Evolutionary conservation across 2,888 invertebrate species (phyloP).

Genomic region (Athalia circularis): DNA sequence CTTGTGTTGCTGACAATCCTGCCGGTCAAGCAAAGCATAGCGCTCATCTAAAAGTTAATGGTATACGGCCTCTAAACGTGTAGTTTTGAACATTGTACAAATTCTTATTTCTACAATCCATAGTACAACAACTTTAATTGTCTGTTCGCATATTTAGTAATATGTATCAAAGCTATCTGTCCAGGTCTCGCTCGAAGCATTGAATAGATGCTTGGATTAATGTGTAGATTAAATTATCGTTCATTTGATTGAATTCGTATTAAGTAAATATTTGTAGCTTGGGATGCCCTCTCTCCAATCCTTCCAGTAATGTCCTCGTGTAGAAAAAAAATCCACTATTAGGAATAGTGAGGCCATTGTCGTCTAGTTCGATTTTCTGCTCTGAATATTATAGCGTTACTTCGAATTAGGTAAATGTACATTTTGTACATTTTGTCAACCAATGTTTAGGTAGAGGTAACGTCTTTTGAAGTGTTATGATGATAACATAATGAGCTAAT

Average conservation of each 20-base stretch:
- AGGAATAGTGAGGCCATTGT: slow-evolving; percentile 10
- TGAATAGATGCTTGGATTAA: slow-evolving; percentile 44
- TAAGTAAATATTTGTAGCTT: slow-evolving; percentile 42
- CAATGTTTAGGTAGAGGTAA: slow-evolving; percentile 1
- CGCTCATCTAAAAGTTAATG: slow-evolving; percentile 84
- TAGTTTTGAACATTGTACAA: slow-evolving; percentile 46
- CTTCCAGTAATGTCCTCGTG: slow-evolving; percentile 35
- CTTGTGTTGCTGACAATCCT: slow-evolving; percentile 84
- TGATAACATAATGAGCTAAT: slow-evolving; percentile 16
- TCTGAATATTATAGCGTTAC: neutral
- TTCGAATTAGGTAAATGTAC: too few relatives aligned
- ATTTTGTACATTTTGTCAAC: neutral
- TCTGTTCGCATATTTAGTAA: slow-evolving; percentile 41
- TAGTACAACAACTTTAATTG: slow-evolving; percentile 37
- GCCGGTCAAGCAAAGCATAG: slow-evolving; percentile 83
- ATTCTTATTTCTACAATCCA: slow-evolving; percentile 40
- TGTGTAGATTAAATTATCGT: slow-evolving; percentile 45
- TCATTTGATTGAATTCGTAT: slow-evolving; percentile 36
- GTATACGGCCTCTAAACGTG: slow-evolving; percentile 72
- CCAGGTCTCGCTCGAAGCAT: slow-evolving; percentile 41
- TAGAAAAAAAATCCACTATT: slow-evolving; percentile 4
- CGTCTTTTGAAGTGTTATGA: slow-evolving; percentile 15
- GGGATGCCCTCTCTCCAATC: slow-evolving; percentile 42
- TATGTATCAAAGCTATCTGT: slow-evolving; percentile 39
- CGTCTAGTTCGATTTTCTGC: slow-evolving; percentile 42